Evolutionary conservation across 2,113 vertebrate species (phyloP), one percentile per base, ranked within the genome.

Genomic region (Rhinolophus ferrumequinum): DNA sequence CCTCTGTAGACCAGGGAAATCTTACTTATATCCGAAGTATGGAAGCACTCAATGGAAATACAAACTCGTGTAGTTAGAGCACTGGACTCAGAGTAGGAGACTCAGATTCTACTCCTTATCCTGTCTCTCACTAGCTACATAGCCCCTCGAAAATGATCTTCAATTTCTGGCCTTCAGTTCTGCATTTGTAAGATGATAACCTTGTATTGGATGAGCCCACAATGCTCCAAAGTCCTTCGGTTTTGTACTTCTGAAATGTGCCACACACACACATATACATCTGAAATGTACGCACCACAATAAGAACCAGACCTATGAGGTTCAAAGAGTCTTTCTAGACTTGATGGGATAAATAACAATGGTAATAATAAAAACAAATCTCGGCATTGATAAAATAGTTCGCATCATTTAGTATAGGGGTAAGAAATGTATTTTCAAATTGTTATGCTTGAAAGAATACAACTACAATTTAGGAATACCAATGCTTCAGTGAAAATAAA

Each of bases 401-500:
- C 58, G 44, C 47, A 95, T 87, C 85, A 93, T 96, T 82, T 26
- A 95, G 56, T 95, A 47, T 75, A 50, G 60, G 93, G 92, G n/a
- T 87, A 95, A 95, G 70, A 88, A 81, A 96, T 76, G 54, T 56
- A 89, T 77, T 98, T 98, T 98, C 79, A 98, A 98, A 98, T 86
- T 92, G 95, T 73, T 96, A 96, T 94, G 97, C 97, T 96, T 98
- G 97, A 98, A 97, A 98, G 97, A 97, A 97, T 95, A 97, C 87
- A 98, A 90, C 79, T 97, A 90, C 85, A 98, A 98, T 97, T 98
- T 94, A 98, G 87, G 93, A 97, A 94, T 98, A 93, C 1, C 64
- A 97, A 81, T 87, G 85, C 88, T 96, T 96, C 58, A 82, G 73
- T 66, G 88, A 95, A 94, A 89, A 97, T 92, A 97, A 98, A 94